Conservation (phyloP, 2,797 vertebrate species). For the Dryobates pubescens region DNA sequence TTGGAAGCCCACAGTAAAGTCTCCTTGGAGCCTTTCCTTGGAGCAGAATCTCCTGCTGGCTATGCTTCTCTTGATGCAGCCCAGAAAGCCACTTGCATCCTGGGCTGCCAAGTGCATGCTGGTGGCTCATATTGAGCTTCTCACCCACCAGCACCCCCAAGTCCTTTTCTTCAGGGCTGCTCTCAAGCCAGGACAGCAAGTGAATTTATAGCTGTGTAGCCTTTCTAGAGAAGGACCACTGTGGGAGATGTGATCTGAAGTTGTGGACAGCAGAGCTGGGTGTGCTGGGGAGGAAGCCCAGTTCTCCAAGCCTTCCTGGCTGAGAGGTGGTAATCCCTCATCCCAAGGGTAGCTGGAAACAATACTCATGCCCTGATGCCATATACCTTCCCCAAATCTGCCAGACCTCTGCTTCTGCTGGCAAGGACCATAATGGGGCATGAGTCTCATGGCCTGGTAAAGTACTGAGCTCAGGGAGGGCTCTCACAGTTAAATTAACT, state of each 20-base stretch:
- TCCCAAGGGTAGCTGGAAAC: fast-evolving
- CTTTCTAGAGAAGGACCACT: neutral
- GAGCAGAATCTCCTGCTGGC: too few species aligned
- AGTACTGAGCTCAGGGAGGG: neutral
- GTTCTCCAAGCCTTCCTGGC: neutral
- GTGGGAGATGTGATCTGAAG: neutral
- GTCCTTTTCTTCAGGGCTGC: too few species aligned
- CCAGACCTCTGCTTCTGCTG: neutral
- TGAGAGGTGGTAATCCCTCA: neutral
- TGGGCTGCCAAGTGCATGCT: too few species aligned
- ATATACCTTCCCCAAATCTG: neutral
- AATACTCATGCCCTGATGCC: neutral
- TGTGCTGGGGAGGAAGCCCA: neutral
- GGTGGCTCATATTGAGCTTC: too few species aligned
- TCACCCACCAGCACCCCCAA: too few species aligned
- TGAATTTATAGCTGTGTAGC: neutral
- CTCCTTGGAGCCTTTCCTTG: too few species aligned
- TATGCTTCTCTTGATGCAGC: too few species aligned
- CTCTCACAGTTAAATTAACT: neutral
- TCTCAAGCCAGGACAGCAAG: neutral
- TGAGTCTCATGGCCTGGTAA: neutral
- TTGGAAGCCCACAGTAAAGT: too few species aligned
- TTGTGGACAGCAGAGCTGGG: neutral
- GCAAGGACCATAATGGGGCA: neutral
- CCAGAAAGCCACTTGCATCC: too few species aligned